These are phyloP conservation scores for Lutjanus campechanus DNA, from an alignment of 2,797 vertebrate species.

Conservation along the genomic window DNA sequence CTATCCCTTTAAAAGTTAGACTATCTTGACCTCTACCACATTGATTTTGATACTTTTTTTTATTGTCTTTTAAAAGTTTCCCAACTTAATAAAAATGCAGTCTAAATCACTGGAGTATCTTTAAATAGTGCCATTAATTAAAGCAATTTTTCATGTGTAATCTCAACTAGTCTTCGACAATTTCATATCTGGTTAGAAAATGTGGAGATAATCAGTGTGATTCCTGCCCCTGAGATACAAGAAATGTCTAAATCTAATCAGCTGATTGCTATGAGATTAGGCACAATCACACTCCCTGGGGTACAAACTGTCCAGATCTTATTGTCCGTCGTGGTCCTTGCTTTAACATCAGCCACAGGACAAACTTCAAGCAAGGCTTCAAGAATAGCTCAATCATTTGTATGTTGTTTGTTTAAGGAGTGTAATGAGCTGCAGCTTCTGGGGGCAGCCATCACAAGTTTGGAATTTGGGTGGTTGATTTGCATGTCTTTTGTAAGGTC, in stretches of 20 bases:
- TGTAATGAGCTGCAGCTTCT: conserved; percentile 24
- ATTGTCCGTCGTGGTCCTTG: conserved; percentile 24
- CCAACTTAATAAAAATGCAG: neutral
- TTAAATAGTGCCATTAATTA: neutral
- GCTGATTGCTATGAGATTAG: conserved; percentile 39
- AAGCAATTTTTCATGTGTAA: neutral
- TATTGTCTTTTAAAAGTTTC: neutral
- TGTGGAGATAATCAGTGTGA: conserved; percentile 12
- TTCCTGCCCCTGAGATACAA: conserved; percentile 33
- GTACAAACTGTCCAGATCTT: conserved; percentile 27
- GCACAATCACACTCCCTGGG: conserved; percentile 12
- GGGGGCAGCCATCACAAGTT: neutral
- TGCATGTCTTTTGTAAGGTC: neutral
- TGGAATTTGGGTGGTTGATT: neutral
- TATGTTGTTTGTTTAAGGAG: neutral
- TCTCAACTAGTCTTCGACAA: neutral
- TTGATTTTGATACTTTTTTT: neutral
- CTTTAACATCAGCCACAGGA: conserved; percentile 31
- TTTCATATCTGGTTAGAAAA: neutral
- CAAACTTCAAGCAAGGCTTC: neutral
- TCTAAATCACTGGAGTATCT: neutral
- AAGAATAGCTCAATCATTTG: conserved; percentile 19
- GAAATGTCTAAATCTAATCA: conserved; percentile 39
- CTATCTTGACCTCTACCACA: neutral
- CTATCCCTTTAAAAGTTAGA: neutral